Percentiles rank a stretch among this genome's conserved stretches.
phyloP scores from a whole-genome alignment of 1,140 invertebrate species.

The Drosophila ercepeae region DNA sequence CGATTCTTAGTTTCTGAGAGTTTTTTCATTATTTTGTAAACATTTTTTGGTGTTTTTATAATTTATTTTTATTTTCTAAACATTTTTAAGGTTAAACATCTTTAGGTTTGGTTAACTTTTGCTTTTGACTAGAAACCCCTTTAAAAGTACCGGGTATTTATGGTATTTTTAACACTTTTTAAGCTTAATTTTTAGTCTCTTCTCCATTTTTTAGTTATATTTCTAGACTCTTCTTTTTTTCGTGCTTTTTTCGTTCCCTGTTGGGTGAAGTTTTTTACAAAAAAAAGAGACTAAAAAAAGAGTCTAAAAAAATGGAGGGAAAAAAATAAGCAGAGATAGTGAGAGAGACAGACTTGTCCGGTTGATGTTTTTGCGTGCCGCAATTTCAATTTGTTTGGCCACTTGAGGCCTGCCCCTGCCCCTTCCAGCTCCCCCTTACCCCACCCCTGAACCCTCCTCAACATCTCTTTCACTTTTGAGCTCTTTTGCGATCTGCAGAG shows the following conservation, averaged over 20 bases:
- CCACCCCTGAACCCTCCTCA: constrained; percentile 12
- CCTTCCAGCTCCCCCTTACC: not conserved
- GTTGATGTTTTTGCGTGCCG: constrained; percentile 76
- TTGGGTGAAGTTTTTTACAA: not conserved
- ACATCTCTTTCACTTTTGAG: constrained; percentile 69
- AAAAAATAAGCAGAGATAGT: not conserved
- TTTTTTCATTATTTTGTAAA: not conserved
- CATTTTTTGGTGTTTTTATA: not conserved
- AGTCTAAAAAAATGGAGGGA: not conserved
- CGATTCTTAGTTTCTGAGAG: not conserved
- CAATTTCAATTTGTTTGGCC: constrained; percentile 79
- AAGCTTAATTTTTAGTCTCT: too few relatives aligned
- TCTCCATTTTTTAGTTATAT: too few relatives aligned
- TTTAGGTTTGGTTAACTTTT: too few relatives aligned
- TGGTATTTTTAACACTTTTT: not conserved
- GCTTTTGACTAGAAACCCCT: too few relatives aligned
- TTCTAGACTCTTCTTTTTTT: not conserved
- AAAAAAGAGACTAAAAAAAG: not conserved
- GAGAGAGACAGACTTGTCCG: constrained; percentile 28
- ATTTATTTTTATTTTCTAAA: not conserved
- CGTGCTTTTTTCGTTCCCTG: not conserved
- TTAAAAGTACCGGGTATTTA: not conserved
- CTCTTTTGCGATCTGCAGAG: constrained; percentile 43
- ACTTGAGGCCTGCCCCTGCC: constrained; percentile 45
- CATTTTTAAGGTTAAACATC: too few relatives aligned